phyloP scores from a whole-genome alignment of 1,140 invertebrate genomes.

The Tribolium madens region DNA sequence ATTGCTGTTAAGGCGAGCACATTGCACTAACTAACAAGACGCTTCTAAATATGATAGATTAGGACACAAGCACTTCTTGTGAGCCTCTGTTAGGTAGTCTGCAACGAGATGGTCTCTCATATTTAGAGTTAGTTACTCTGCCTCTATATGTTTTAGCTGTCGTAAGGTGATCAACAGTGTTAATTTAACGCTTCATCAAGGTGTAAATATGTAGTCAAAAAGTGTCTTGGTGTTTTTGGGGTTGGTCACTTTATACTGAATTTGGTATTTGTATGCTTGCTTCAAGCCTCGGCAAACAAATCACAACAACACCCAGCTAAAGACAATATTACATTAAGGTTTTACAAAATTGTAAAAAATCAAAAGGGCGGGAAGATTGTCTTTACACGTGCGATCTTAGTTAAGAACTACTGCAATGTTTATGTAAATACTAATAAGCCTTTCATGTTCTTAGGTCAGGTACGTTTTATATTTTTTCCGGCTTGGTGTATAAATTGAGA shows the following conservation, averaged over 20 bases:
- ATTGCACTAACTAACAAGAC: conserved; percentile 30
- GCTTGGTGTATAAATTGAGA: conserved; percentile 20
- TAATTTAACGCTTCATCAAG: conserved; percentile 21
- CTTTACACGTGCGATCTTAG: conserved; percentile 21
- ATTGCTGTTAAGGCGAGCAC: conserved; percentile 21
- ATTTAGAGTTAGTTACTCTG: conserved; percentile 36
- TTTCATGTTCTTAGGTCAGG: conserved; percentile 40
- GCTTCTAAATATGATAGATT: conserved; percentile 40
- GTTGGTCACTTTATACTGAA: conserved; percentile 34
- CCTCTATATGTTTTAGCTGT: conserved; percentile 37
- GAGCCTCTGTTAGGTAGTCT: conserved; percentile 25
- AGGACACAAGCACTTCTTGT: conserved; percentile 21
- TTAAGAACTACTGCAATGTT: conserved; percentile 39
- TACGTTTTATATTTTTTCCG: conserved; percentile 21
- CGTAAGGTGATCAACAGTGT: conserved; percentile 33
- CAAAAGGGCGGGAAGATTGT: conserved; percentile 29
- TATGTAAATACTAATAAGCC: conserved; percentile 42
- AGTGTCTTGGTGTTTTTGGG: conserved; percentile 31
- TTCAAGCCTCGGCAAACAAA: conserved; percentile 19
- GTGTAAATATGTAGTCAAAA: conserved; percentile 36
- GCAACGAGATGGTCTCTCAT: conserved; percentile 21
- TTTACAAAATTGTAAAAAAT: conserved; percentile 29
- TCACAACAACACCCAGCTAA: conserved; percentile 30
- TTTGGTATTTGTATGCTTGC: conserved; percentile 18
- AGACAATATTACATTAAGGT: conserved; percentile 21